phyloP scores from a whole-genome alignment of 2,888 invertebrate genomes.

The Helleia helle region DNA sequence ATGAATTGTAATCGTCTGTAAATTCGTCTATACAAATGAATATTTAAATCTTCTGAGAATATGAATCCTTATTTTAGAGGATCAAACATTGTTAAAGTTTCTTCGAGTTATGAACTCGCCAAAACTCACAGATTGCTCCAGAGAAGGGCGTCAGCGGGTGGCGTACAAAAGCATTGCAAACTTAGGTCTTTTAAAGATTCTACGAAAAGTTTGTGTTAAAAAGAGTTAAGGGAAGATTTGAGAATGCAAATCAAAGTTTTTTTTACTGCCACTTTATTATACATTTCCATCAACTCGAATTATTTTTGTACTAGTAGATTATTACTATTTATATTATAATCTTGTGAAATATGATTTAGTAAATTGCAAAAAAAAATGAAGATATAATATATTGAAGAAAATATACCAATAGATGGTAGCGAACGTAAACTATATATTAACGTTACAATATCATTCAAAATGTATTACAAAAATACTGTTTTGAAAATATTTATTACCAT shows the following conservation, averaged over 20 bases:
- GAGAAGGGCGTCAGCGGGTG: conserved; percentile 27
- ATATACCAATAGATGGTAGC: no score
- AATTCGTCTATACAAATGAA: no score
- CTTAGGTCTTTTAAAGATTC: conserved; percentile 42
- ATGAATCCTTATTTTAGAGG: conserved; percentile 34
- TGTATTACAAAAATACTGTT: no score
- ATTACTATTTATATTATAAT: not conserved
- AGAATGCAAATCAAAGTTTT: not conserved
- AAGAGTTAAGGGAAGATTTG: conserved; percentile 16
- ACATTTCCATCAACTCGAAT: not conserved
- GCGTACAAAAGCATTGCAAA: conserved; percentile 33
- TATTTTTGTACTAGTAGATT: not conserved
- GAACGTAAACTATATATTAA: no score
- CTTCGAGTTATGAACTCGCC: conserved; percentile 41
- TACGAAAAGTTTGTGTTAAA: conserved; percentile 26
- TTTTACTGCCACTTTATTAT: not conserved
- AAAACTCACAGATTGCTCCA: conserved; percentile 44
- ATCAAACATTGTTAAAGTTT: conserved; percentile 34
- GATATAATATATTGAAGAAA: no score
- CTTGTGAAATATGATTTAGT: no score
- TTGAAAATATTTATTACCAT: no score
- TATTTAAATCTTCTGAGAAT: conserved; percentile 7
- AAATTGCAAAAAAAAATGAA: no score
- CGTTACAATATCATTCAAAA: no score
- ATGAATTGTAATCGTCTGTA: no score